Base-by-base conservation (phyloP, 1,140 invertebrate species). In the Megathymus violae region DNA sequence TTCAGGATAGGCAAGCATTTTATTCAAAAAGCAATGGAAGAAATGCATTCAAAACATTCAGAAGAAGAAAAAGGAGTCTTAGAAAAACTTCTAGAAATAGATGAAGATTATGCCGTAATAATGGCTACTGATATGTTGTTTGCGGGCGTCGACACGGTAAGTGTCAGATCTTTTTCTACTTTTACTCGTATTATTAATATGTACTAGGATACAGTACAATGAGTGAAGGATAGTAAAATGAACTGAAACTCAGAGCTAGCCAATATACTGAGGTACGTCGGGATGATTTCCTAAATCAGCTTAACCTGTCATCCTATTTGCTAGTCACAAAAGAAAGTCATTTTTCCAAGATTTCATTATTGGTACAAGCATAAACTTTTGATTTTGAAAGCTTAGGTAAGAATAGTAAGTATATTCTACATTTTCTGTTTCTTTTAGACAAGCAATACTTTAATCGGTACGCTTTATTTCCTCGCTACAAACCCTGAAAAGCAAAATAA, bases 141-240 rank as follows among this genome's bases (percentile, higher is more conserved):
- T 54, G 95, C 95, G 11, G 96, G 95, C 44, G 93, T 96, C 19
- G 96, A 97, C 86, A 96, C 95, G 67, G 95, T 95, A 87, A 90
- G 76, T 22, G n/a, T n/a, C n/a, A n/a, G n/a, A n/a, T n/a, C n/a
- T n/a, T n/a, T n/a, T n/a, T n/a, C n/a, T n/a, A n/a, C n/a, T n/a
- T n/a, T n/a, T n/a, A n/a, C n/a, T n/a, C n/a, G n/a, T n/a, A n/a
- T n/a, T n/a, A n/a, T n/a, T n/a, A n/a, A n/a, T n/a, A n/a, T n/a
- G n/a, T n/a, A n/a, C n/a, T n/a, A n/a, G n/a, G n/a, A n/a, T n/a
- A n/a, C n/a, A n/a, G n/a, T n/a, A n/a, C n/a, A n/a, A n/a, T n/a
- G n/a, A n/a, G n/a, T n/a, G n/a, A n/a, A n/a, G n/a, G n/a, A n/a
- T n/a, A n/a, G n/a, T n/a, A n/a, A n/a, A n/a, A n/a, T n/a, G n/a